These are phyloP conservation scores for Bufo bufo DNA, from an alignment of 2,113 vertebrate genomes.

Conservation along the genomic window DNA sequence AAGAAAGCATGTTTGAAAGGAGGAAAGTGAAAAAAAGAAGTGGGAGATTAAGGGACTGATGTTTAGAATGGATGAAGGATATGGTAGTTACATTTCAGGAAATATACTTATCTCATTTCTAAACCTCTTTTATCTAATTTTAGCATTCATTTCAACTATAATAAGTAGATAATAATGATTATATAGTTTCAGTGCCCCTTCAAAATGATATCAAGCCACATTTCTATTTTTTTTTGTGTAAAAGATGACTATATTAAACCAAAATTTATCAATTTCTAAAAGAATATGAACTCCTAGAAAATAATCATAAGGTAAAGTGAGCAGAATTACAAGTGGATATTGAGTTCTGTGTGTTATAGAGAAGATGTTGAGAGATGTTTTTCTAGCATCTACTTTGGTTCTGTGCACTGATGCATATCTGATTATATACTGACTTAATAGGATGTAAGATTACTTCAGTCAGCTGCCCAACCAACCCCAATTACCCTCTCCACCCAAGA, in stretches of 20 bases:
- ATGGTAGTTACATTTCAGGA: constrained; percentile 9
- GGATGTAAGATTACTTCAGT: too few relatives aligned
- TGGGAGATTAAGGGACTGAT: not conserved
- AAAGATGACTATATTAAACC: not conserved
- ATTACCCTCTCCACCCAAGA: too few relatives aligned
- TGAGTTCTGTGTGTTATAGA: not conserved
- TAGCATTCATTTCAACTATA: not conserved
- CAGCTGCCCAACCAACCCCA: too few relatives aligned
- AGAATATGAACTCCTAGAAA: not conserved
- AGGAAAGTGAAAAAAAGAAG: constrained; percentile 14
- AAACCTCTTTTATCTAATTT: not conserved
- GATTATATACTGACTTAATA: too few relatives aligned
- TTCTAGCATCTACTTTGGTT: too few relatives aligned
- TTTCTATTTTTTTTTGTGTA: not conserved
- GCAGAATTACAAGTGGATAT: not conserved
- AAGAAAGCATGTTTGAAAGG: constrained; percentile 11
- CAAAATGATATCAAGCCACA: not conserved
- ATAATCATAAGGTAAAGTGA: not conserved
- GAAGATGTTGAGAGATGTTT: too few relatives aligned
- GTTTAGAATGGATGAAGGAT: not conserved
- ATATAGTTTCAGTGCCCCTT: not conserved
- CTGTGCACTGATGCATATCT: too few relatives aligned
- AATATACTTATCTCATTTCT: constrained; percentile 17
- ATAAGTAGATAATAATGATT: not conserved
- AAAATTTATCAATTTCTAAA: too few relatives aligned